Evolutionary conservation across 2,113 vertebrate species (phyloP), one percentile per base, ranked within the genome.

Genomic region (Urocolius indicus): DNA sequence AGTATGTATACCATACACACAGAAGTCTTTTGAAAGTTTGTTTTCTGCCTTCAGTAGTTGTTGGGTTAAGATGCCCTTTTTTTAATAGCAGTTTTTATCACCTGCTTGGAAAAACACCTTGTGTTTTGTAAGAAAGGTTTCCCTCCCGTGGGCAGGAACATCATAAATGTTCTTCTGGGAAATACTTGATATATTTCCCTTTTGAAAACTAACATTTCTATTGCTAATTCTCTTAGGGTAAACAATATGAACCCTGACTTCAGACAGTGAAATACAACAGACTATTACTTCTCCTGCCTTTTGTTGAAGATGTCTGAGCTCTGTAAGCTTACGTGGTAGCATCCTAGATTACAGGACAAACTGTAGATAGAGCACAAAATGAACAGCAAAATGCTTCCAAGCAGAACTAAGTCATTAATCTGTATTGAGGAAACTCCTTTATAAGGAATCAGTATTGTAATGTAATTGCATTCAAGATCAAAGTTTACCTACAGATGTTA

Each of bases 391-490:
- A 74, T 1, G 63, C 75, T 91, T 62, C 63, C 87, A 88, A 74
- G 72, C 82, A 86, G 78, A 95, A 94, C 52, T 48, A 96, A 96
- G 19, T 91, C 63, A 85, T 88, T 93, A 77, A 80, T 86, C 62
- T 71, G 59, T n/a, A 63, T n/a, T 61, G 59, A 79, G 10, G 23
- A 77, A 80, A 36, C 57, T 30, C 43, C 34, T 45, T 77, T 59
- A 34, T 62, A 45, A 36, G 51, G 57, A 80, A 43, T 19, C 21
- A 48, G 34, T 55, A 34, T 48, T 83, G 65, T 48, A 80, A 45
- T 13, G 27, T 18, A 71, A 69, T 67, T 2, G 51, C 20, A 11
- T 38, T 57, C 7, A 19, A 67, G 55, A 88, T 29, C 48, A 14
- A 32, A 30, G 78, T 74, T 71, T 10, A 59, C 26, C 63, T 54